Conservation (phyloP, 2,888 invertebrate species). For the Lasioglossum oenotherae region DNA sequence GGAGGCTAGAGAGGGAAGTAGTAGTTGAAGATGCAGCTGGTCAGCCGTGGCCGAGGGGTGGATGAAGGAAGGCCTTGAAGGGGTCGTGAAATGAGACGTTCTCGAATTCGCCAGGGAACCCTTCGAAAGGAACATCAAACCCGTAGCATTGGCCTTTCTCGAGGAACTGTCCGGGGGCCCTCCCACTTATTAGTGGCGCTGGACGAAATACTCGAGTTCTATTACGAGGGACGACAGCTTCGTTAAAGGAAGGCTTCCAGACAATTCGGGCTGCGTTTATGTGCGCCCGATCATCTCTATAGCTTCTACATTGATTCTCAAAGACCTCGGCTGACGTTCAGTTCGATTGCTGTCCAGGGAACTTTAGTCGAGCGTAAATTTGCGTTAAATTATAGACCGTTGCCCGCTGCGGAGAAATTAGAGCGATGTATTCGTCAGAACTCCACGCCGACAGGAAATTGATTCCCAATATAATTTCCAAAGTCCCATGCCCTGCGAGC, state of each 20-base stretch:
- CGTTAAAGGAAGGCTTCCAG: constrained; percentile 63
- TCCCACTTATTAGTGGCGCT: constrained; percentile 65
- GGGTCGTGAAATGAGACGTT: constrained; percentile 70
- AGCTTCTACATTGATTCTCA: constrained; percentile 54
- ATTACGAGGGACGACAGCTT: constrained; percentile 66
- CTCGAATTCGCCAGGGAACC: constrained; percentile 69
- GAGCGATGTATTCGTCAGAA: constrained; percentile 21
- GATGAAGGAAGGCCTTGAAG: constrained; percentile 55
- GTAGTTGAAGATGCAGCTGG: constrained; percentile 59
- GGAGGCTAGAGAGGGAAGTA: constrained; percentile 19
- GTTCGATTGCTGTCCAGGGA: constrained; percentile 39
- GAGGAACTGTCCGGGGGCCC: constrained; percentile 59
- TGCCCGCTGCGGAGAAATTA: constrained; percentile 24
- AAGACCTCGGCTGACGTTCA: constrained; percentile 50
- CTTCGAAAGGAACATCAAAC: constrained; percentile 64
- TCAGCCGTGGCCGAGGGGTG: constrained; percentile 44
- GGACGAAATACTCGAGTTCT: constrained; percentile 65
- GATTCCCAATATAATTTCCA: constrained; percentile 11
- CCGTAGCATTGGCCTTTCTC: constrained; percentile 58
- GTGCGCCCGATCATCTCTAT: constrained; percentile 57
- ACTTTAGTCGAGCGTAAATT: constrained; percentile 57
- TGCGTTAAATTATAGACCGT: constrained; percentile 47
- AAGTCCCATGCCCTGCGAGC: not conserved
- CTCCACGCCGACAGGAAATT: constrained; percentile 11
- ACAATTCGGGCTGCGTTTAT: constrained; percentile 58